Conservation (phyloP, 53 echinoderm and acorn worm species). For the Arbacia lixula region DNA sequence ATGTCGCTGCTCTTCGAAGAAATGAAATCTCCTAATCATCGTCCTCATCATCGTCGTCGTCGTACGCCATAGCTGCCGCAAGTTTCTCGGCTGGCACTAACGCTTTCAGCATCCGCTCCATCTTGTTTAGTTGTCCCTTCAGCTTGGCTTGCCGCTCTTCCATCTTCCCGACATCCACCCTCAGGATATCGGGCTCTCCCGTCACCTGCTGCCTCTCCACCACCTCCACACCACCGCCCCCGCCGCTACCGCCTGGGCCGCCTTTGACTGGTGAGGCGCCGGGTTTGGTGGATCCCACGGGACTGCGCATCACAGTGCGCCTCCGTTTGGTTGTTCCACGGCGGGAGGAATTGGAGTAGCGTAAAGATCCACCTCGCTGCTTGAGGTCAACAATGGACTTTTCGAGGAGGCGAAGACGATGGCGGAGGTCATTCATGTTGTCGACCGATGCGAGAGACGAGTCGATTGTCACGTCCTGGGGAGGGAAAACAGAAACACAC, state of each 20-base stretch:
- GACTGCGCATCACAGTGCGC: neutral
- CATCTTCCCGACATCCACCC: conserved; percentile 1
- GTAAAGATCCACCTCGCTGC: neutral
- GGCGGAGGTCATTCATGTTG: conserved; percentile 50
- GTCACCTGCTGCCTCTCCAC: neutral
- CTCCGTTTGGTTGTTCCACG: neutral
- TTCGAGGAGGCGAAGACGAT: conserved; percentile 56
- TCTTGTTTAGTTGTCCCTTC: conserved; percentile 46
- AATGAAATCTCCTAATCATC: neutral
- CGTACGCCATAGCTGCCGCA: conserved; percentile 7
- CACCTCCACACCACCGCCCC: neutral
- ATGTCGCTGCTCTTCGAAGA: no score
- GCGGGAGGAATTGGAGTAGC: neutral
- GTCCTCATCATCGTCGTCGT: conserved; percentile 22
- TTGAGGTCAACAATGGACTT: conserved; percentile 44
- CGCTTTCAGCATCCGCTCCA: conserved; percentile 48
- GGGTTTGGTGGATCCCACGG: neutral
- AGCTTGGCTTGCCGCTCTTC: conserved; percentile 11
- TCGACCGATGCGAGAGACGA: conserved; percentile 36
- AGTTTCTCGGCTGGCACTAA: conserved; percentile 26
- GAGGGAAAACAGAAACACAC: neutral
- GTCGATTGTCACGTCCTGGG: conserved; percentile 37
- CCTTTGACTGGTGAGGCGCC: neutral
- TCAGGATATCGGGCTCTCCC: neutral
- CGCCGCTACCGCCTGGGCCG: neutral